Base-by-base conservation (phyloP, 1,140 invertebrate genomes). In the Aphis gossypii region DNA sequence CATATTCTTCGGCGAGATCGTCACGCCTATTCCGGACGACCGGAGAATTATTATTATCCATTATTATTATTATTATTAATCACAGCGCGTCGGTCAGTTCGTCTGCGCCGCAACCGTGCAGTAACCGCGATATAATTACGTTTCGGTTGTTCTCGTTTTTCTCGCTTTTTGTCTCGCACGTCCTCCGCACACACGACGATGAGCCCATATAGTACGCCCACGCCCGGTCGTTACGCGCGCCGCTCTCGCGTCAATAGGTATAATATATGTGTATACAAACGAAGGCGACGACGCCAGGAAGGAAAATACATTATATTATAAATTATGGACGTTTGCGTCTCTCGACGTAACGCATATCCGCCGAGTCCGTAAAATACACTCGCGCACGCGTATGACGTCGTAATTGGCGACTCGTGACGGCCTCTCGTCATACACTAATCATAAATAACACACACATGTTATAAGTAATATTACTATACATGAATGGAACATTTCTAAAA, bases 191-290 rank as follows among this genome's bases (percentile, higher is more conserved):
- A 44, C 83, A 86, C 41, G 41, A 86, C 23, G 23, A 25, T 86
- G 23, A 25, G 83, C 83, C 46, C 46, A 51, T 54, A 38, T 18
- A 23, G 46, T 25, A 86, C 87, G 51, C 87, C 87, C 87, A 51
- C 87, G 87, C 87, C 46, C 51, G 46, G 87, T 89, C 87, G 87
- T 89, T 89, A 54, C 87, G 87, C 46, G 51, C 87, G 46, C n/a
- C n/a, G 48, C 48, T 35, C 14, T 41, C 51, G 46, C n/a, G 30
- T n/a, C 38, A 86, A 86, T 44, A 44, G 2, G 9, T 25, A 86
- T 44, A 41, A 25, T 41, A 86, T 25, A 44, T 25, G 38, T 41
- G 38, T 18, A 44, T 41, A 76, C 60, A 41, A n/a, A 44, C 41
- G 38, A 44, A 86, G 38, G 38, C 83, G 83, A 86, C 38, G 41